A percentile compares a stretch with the other conserved stretches of the same genome.
These are phyloP conservation scores for Pangasius krempfi DNA, from an alignment of 2,797 vertebrate genomes.

Conservation along the genomic window DNA sequence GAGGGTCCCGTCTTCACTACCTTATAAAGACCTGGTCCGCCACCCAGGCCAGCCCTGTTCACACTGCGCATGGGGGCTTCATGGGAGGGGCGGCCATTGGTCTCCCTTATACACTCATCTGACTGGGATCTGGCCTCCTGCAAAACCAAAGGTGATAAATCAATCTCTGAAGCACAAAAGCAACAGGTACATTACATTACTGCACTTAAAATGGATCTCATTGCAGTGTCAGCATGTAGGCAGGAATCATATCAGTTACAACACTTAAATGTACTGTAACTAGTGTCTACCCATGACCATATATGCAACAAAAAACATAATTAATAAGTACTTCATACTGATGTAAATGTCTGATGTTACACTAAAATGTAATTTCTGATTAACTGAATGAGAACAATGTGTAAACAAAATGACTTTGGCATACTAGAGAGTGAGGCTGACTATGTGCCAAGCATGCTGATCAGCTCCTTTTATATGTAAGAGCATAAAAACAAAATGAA, in stretches of 20 bases:
- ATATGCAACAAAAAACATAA: constrained; percentile 13
- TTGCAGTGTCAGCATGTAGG: constrained; percentile 3
- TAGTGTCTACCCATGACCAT: background rate
- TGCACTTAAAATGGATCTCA: background rate
- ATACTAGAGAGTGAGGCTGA: constrained; percentile 38
- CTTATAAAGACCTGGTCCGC: constrained; percentile 99
- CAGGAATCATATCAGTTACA: background rate
- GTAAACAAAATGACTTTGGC: constrained; percentile 24
- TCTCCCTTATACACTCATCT: constrained; percentile 95
- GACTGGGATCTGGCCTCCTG: constrained; percentile 92
- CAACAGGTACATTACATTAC: constrained; percentile 15
- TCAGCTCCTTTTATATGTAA: constrained; percentile 23
- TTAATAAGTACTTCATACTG: background rate
- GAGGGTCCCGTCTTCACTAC: constrained; percentile 99
- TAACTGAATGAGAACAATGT: constrained; percentile 2
- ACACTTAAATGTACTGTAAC: background rate
- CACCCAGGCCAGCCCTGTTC: constrained; percentile 88
- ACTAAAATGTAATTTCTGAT: constrained; percentile 15
- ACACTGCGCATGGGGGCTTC: constrained; percentile 90
- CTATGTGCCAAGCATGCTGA: constrained; percentile 65
- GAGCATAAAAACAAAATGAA: constrained; percentile 11
- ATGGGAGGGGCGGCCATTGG: constrained; percentile 89
- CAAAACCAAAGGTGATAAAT: constrained; percentile 77
- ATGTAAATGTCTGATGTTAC: background rate
- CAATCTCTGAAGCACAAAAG: constrained; percentile 56